Evolutionary conservation across 2,888 invertebrate species (phyloP).

Genomic region (Mythimna ferrago): DNA sequence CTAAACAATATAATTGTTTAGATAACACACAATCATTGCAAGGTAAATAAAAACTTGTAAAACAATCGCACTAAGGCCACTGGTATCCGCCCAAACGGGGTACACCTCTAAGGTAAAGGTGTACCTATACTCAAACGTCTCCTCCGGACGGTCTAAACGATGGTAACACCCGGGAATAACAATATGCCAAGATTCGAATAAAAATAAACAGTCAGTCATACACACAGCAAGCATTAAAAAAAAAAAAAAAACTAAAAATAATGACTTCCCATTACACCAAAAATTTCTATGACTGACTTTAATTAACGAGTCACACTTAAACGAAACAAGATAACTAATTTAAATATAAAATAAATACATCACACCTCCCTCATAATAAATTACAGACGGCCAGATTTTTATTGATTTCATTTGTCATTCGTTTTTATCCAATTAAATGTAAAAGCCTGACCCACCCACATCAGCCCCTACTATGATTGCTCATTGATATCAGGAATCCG

Average conservation of each 20-base stretch:
- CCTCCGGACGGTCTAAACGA: no score
- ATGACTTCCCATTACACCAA: slow-evolving; percentile 18
- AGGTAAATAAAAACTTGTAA: no score
- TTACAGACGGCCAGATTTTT: slow-evolving; percentile 51
- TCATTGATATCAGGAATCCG: no score
- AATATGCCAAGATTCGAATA: neutral
- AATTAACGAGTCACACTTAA: slow-evolving; percentile 46
- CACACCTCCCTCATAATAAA: slow-evolving; percentile 40
- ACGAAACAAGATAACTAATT: slow-evolving; percentile 55
- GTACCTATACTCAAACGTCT: no score
- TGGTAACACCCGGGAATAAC: neutral
- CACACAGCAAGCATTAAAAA: neutral
- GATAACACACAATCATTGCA: no score
- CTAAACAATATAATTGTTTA: no score
- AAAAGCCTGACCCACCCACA: slow-evolving; percentile 56
- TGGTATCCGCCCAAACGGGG: neutral
- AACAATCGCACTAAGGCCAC: no score
- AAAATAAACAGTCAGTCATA: neutral
- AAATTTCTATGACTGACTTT: slow-evolving; percentile 26
- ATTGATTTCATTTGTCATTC: slow-evolving; percentile 65
- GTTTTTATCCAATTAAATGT: slow-evolving; percentile 64
- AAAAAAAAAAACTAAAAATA: slow-evolving; percentile 1
- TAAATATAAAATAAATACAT: slow-evolving; percentile 59
- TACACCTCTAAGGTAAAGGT: no score
- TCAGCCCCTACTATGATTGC: neutral